Percentiles rank a stretch among this genome's conserved stretches.
Conservation (phyloP, 2,888 invertebrate genomes). For the Hemaris fuciformis region DNA sequence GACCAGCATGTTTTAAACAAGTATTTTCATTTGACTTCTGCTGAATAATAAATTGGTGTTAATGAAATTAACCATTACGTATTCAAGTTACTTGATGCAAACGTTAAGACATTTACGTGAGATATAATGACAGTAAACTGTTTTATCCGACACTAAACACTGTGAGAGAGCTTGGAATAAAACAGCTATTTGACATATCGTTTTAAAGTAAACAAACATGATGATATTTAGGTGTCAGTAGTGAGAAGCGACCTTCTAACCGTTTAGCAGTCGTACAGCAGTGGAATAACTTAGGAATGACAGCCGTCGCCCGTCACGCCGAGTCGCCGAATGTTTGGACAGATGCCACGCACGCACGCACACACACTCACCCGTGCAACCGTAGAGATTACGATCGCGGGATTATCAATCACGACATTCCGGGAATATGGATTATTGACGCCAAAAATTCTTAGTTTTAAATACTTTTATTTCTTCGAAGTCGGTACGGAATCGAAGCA, state of each 20-base stretch:
- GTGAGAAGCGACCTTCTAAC: constrained; percentile 28
- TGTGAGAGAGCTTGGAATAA: background rate
- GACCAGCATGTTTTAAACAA: constrained; percentile 48
- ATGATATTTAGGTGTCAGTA: background rate
- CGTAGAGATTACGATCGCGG: constrained; percentile 4
- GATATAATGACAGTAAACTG: background rate
- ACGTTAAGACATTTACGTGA: background rate
- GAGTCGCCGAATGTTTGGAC: constrained; percentile 52
- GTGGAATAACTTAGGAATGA: constrained; percentile 49
- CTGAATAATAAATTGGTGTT: constrained; percentile 26
- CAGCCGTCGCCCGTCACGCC: constrained; percentile 27
- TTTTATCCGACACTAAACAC: background rate
- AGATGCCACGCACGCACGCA: constrained; percentile 45
- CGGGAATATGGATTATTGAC: background rate
- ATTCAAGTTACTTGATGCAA: constrained; percentile 12
- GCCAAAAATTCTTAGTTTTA: too few species aligned
- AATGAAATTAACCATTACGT: constrained; percentile 15
- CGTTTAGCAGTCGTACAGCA: constrained; percentile 40
- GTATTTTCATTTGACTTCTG: constrained; percentile 39
- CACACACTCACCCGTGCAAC: constrained; percentile 10
- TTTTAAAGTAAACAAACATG: background rate
- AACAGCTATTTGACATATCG: background rate
- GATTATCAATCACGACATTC: background rate
- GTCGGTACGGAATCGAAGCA: too few species aligned
- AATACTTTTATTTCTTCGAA: too few species aligned